A percentile compares a stretch with the other conserved stretches of the same genome.
Evolutionary conservation across 1,140 invertebrate genomes (phyloP).

Genomic region (Arctopsyche grandis): DNA sequence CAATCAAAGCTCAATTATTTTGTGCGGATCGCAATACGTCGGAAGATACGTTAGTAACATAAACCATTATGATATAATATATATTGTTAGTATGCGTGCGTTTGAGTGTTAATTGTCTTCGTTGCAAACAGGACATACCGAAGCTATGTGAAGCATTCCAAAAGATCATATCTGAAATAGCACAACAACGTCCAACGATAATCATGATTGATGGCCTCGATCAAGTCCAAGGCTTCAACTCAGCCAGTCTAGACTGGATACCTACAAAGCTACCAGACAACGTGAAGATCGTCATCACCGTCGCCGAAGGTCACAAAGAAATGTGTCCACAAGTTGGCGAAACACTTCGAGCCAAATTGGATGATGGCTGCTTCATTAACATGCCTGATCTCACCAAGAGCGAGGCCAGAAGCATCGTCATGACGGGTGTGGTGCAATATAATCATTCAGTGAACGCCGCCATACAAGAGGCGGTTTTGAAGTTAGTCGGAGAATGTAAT

Average conservation of each 20-base stretch:
- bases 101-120: constrained; percentile 13
- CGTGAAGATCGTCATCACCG: constrained; percentile 78
- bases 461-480: constrained; percentile 69
- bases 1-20: constrained; percentile 73
- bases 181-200: constrained; percentile 69
- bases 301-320: constrained; percentile 68
- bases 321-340: constrained; percentile 60
- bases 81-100: constrained; percentile 14
- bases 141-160: constrained; percentile 66
- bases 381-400: constrained; percentile 64
- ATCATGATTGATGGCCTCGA: constrained; percentile 80
- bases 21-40: constrained; percentile 69
- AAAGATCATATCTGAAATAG: constrained; percentile 66
- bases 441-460: constrained; percentile 72
- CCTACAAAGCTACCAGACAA: constrained; percentile 73
- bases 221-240: constrained; percentile 66
- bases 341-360: constrained; percentile 61
- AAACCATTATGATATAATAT: background rate
- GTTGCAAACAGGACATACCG: constrained; percentile 63
- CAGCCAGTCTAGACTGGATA: constrained; percentile 72
- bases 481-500: constrained; percentile 71
- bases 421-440: constrained; percentile 69
- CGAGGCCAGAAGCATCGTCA: constrained; percentile 67
- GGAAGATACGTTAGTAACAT: constrained; percentile 69
- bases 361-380: constrained; percentile 59